A percentile compares a stretch with the other conserved stretches of the same genome.
These are phyloP conservation scores for Macroteleia sp. DNA, from an alignment of 2,888 invertebrate genomes.

Conservation along the genomic window DNA sequence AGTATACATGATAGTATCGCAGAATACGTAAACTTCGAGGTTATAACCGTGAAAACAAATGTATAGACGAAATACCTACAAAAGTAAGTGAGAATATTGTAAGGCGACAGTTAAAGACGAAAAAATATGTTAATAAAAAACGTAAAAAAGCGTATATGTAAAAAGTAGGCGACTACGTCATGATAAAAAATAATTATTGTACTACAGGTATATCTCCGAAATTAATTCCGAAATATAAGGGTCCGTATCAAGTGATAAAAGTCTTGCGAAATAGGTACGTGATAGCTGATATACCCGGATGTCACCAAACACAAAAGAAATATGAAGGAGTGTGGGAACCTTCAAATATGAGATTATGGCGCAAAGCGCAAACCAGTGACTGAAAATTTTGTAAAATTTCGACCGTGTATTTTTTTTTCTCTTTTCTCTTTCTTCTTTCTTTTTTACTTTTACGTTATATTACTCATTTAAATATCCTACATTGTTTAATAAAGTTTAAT, in stretches of 20 bases:
- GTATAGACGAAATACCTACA: too few relatives aligned
- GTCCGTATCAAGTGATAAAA: constrained; percentile 60
- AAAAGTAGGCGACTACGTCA: constrained; percentile 49
- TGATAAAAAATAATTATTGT: constrained; percentile 31
- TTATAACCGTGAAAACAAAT: too few relatives aligned
- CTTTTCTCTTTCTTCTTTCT: not conserved
- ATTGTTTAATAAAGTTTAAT: not conserved
- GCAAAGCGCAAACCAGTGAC: constrained; percentile 6
- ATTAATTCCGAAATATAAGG: constrained; percentile 64
- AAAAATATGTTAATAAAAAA: constrained; percentile 18
- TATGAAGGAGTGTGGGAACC: constrained; percentile 64
- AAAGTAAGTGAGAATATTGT: too few relatives aligned
- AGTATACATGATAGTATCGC: too few relatives aligned
- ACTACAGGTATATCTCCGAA: constrained; percentile 58
- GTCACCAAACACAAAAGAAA: constrained; percentile 53
- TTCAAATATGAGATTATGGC: constrained; percentile 57
- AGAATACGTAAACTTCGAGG: too few relatives aligned
- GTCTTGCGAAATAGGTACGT: constrained; percentile 64
- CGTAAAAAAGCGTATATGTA: constrained; percentile 26
- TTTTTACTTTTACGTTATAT: constrained; percentile 3
- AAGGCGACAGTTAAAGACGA: too few relatives aligned
- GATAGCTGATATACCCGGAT: constrained; percentile 54
- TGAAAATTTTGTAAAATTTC: not conserved
- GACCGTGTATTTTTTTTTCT: not conserved
- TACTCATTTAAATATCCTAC: not conserved